phyloP scores from a whole-genome alignment of 2,113 vertebrate genomes.

The Conger conger region DNA sequence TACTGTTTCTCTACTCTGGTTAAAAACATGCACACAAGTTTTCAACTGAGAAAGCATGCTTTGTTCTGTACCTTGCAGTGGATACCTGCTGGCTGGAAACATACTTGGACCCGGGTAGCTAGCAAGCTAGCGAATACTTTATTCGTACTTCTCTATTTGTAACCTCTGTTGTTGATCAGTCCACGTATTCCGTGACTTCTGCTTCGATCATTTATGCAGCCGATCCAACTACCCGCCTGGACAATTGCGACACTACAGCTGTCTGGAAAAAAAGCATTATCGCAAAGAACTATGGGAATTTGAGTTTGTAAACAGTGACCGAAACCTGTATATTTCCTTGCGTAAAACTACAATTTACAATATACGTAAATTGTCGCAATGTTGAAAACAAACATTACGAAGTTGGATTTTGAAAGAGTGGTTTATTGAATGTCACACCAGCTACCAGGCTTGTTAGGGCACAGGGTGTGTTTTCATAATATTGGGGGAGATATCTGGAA shows the following conservation, averaged over 20 bases:
- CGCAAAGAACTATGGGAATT: constrained; percentile 1
- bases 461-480: background rate
- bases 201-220: background rate
- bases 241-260: background rate
- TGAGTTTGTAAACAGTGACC: background rate
- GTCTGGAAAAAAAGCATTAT: background rate
- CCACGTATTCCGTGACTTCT: background rate
- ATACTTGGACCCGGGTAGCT: constrained; percentile 42
- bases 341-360: background rate
- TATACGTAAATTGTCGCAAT: background rate
- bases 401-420: background rate
- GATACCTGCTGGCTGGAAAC: constrained; percentile 70
- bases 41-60: background rate
- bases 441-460: no score
- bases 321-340: background rate
- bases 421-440: no score
- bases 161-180: background rate
- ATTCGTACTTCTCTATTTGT: background rate
- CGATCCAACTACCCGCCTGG: background rate
- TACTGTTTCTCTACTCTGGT: background rate
- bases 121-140: background rate
- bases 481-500: background rate
- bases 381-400: background rate
- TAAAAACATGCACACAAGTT: background rate
- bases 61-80: constrained; percentile 58